Conservation (phyloP, 2,113 vertebrate genomes). For the Lanius collurio region DNA sequence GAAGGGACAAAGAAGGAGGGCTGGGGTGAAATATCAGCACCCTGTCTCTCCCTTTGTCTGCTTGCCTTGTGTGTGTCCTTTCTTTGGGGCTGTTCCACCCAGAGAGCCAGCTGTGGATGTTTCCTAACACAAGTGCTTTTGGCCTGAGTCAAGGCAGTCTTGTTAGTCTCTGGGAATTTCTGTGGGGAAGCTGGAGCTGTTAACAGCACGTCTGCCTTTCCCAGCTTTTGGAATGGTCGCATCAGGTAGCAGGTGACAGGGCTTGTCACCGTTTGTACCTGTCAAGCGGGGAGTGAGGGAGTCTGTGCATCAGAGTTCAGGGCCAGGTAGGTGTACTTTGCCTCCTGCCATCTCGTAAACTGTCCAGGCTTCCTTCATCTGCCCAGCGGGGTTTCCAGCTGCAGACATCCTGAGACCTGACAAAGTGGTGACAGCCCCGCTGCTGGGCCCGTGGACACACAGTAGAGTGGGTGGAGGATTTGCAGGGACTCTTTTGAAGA, state of each 20-base stretch:
- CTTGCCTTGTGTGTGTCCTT: neutral
- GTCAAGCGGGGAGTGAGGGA: neutral
- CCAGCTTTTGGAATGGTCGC: fast-evolving
- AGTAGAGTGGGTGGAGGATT: neutral
- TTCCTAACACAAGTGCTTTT: neutral
- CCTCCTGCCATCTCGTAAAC: neutral
- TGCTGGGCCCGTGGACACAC: fast-evolving
- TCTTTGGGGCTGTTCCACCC: neutral
- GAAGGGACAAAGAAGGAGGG: neutral
- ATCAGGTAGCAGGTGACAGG: neutral
- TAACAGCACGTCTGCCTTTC: neutral
- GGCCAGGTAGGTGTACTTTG: neutral
- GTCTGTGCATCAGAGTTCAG: neutral
- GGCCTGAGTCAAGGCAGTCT: neutral
- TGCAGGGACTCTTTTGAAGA: neutral
- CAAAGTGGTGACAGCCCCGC: neutral
- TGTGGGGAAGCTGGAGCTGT: neutral
- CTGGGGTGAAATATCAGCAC: neutral
- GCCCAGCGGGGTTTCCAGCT: neutral
- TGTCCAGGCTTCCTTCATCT: neutral
- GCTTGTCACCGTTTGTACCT: neutral
- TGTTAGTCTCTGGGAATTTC: neutral
- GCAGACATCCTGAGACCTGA: neutral
- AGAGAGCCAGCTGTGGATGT: neutral
- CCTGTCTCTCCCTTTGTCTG: neutral